These are phyloP conservation scores for Nematostella vectensis DNA, from an alignment of 92 coral and sea anemone species.

Conservation along the genomic window DNA sequence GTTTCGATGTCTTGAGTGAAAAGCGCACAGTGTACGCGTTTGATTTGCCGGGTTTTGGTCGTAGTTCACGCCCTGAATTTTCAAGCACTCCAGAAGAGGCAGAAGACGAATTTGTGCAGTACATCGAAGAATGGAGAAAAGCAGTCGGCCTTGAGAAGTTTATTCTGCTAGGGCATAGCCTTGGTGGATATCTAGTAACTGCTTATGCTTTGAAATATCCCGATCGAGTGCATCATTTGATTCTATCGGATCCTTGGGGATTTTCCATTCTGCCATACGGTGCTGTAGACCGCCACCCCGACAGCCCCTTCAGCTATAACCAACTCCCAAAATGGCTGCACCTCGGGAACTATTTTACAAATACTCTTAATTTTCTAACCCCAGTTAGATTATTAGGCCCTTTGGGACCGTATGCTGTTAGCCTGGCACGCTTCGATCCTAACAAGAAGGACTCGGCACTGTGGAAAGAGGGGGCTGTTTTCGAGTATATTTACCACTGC, in stretches of 20 bases:
- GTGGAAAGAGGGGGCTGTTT: constrained; percentile 64
- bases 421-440: constrained; percentile 46
- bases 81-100: constrained; percentile 40
- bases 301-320: constrained; percentile 29
- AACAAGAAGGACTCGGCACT: constrained; percentile 63
- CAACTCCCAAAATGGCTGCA: constrained; percentile 73
- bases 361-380: constrained; percentile 53
- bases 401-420: constrained; percentile 70
- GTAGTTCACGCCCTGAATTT: constrained; percentile 78
- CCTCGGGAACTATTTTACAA: constrained; percentile 51
- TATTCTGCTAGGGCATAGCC: constrained; percentile 85
- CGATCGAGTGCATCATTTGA: constrained; percentile 62
- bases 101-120: constrained; percentile 71
- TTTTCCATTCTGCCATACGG: constrained; percentile 92
- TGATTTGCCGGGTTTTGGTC: constrained; percentile 97
- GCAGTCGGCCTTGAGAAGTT: constrained; percentile 68
- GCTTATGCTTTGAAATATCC: constrained; percentile 81
- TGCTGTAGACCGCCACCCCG: constrained; percentile 80
- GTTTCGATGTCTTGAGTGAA: constrained; percentile 54
- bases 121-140: constrained; percentile 86
- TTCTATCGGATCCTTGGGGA: constrained; percentile 96
- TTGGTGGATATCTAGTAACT: constrained; percentile 83
- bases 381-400: constrained; percentile 67
- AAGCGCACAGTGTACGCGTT: constrained; percentile 83
- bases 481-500: constrained; percentile 83